Base-by-base conservation (phyloP, 1,140 invertebrate species). In the Oppia nitens region DNA sequence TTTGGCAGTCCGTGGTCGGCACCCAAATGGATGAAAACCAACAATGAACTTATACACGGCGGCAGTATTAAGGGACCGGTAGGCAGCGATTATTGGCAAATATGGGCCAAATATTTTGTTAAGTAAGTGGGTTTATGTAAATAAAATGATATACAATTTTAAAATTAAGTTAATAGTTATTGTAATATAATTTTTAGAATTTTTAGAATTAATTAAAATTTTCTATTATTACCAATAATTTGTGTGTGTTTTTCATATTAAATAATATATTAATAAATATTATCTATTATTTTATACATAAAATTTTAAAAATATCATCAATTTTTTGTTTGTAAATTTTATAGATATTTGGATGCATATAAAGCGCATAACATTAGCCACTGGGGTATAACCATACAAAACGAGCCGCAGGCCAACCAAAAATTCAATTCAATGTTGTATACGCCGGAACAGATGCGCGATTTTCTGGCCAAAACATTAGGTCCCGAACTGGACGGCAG, bases 1-100 rank as follows among this genome's bases (percentile, higher is more conserved):
- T 72, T 90, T 58, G 79, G 77, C 0, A 77, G 81, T 12, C 77
- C 84, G 0, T 95, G 91, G 91, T 83, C 82, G 76, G n/a, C n/a
- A n/a, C n/a, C n/a, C n/a, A n/a, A n/a, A n/a, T n/a, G n/a, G n/a
- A n/a, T n/a, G n/a, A n/a, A n/a, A n/a, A n/a, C n/a, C n/a, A n/a
- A n/a, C n/a, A n/a, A n/a, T n/a, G n/a, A n/a, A n/a, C n/a, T n/a
- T 63, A 72, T 64, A 47, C 70, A 70, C 20, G 47, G 55, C 12
- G 79, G 79, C 2, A 62, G 64, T 21, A 67, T 94, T 1, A 78
- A 79, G 60, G 68, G 71, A 2, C 72, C 67, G 51, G 65, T 70
- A 24, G 72, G 73, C 28, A 74, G 72, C 17, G 53, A 80, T 52
- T 86, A 83, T 67, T 90, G 85, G 66, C 79, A 85, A 68, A 69